Evolutionary conservation across 1,140 invertebrate genomes (phyloP), one percentile per base, ranked within the genome.

Genomic region (Megalonaias nervosa): DNA sequence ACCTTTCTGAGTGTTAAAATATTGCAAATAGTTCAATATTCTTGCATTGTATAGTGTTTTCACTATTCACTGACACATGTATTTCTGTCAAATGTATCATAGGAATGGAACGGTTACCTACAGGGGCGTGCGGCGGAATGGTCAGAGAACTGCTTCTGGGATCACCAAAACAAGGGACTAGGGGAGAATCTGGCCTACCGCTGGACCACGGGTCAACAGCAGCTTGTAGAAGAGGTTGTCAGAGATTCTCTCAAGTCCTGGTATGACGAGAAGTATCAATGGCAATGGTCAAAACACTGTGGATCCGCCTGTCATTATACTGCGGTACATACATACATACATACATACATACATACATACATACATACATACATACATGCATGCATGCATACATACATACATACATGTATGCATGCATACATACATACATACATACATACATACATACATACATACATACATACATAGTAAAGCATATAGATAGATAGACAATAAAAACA

Each of bases 121-220:
- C 75, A 77, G 38, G 38, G 60, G 12, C 38, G 62, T 17, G 75
- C 75, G 14, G 75, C 71, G 62, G 3, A n/a, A 19, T 77, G 75
- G 75, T 77, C 75, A 19, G 75, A 77, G 60, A 77, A 77, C 38
- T 77, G 75, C 48, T 77, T 65, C 68, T 77, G 60, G 60, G 75
- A 71, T 58, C 75, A 77, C 62, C 75, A 77, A 62, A 48, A 64
- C 13, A 57, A 77, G 13, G 75, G 75, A 1, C 26, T 69, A 31
- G 75, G 75, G 4, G 75, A 77, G 48, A 77, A 77, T 26, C 60
- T 77, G 55, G 67, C 75, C 16, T 77, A 66, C 26, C 66, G 71
- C 56, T 71, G 68, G 68, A 64, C 61, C 3, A 58, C 38, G 16
- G 68, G 68, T 16, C 59, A 6, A 19, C 12, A 17, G 9, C 57